A percentile compares a stretch with the other conserved stretches of the same genome.
These are phyloP conservation scores for Donacobius atricapilla DNA, from an alignment of 2,113 vertebrate genomes.

Conservation along the genomic window DNA sequence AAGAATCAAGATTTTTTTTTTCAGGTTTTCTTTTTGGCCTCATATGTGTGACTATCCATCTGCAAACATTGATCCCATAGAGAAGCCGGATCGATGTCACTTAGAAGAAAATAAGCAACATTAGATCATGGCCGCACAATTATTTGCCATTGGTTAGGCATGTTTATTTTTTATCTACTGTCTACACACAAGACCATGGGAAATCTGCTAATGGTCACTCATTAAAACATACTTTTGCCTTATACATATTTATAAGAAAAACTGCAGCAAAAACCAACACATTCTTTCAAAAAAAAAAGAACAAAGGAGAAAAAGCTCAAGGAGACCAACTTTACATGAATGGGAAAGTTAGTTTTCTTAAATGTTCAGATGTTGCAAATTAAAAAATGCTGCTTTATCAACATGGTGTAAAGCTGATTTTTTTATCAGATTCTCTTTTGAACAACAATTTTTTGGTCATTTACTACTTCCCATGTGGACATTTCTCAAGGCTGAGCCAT, in stretches of 20 bases:
- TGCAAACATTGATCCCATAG: neutral
- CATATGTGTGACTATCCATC: neutral
- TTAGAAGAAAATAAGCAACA: neutral
- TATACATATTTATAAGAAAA: slow-evolving; percentile 26
- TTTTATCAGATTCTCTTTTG: slow-evolving; percentile 29
- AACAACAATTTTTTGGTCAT: slow-evolving; percentile 20
- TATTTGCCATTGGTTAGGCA: neutral
- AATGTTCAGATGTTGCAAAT: slow-evolving; percentile 15
- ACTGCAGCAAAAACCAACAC: neutral
- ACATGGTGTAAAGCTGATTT: neutral
- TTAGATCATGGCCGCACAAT: neutral
- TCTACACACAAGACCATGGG: neutral
- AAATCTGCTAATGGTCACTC: slow-evolving; percentile 25
- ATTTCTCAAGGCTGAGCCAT: slow-evolving; percentile 29
- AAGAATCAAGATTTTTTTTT: neutral
- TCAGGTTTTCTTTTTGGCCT: neutral
- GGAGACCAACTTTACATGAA: slow-evolving; percentile 12
- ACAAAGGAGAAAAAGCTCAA: neutral
- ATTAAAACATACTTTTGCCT: slow-evolving; percentile 41
- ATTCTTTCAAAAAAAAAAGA: neutral
- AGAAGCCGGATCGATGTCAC: neutral
- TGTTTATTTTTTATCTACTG: neutral
- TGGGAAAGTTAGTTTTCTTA: neutral
- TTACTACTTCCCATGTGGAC: slow-evolving; percentile 8
- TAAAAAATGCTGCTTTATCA: neutral